Evolutionary conservation across 2,113 vertebrate species (phyloP), one percentile per base, ranked within the genome.

Genomic region (Lates calcarifer): DNA sequence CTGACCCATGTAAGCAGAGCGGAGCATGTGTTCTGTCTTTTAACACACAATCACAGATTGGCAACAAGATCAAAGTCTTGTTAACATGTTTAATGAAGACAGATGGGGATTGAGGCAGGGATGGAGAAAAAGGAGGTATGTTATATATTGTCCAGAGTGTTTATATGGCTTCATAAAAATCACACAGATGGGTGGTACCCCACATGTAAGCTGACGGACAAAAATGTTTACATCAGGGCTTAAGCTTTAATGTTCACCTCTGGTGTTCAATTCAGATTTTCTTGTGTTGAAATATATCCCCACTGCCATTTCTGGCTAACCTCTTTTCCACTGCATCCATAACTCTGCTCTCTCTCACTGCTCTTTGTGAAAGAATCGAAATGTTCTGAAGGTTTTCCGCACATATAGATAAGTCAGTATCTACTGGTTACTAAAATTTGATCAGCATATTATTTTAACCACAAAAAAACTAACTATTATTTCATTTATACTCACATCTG

Each of bases 31-130:
- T 82, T 91, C 66, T 86, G 82, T 87, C 83, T 94, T 90, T 84
- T 90, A 89, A 89, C 84, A 85, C 88, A 74, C 60, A 89, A 87
- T 90, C 90, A 87, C 78, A 2, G 49, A 79, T 85, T 90, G 87
- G 90, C 85, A 85, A 74, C 26, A 71, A 39, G 81, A 90, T 84
- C 84, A 91, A 91, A 92, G 89, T 82, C 37, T 71, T 24, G 62
- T 87, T 78, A 70, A 73, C 31, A 39, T 87, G 66, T 79, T 81
- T 90, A 81, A 92, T 77, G 79, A 74, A 84, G 87, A 90, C 89
- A 90, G 83, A 90, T 91, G 90, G 76, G 49, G 73, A 57, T 33
- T 39, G 77, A 74, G 37, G 47, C 33, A 37, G 41, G 39, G 43
- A 70, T 28, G 31, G 72, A 66, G 67, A 78, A 82, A 78, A 63